Conservation (phyloP, 2,113 vertebrate species). For the Pseudonaja textilis region DNA sequence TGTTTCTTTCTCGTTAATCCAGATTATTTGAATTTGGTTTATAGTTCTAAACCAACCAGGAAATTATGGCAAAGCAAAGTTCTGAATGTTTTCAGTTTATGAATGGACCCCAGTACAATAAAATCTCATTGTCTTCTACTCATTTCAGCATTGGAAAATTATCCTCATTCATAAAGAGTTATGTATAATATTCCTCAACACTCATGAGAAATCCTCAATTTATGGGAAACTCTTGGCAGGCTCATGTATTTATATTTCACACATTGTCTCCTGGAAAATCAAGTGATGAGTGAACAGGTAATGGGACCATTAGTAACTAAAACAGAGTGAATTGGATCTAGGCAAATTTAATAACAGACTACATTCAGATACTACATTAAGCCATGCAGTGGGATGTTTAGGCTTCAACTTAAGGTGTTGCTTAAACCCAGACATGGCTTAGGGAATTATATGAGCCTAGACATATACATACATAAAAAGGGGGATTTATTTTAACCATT, state of each 20-base stretch:
- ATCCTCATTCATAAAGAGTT: neutral
- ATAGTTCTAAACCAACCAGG: neutral
- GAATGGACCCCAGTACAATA: neutral
- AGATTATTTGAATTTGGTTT: constrained; percentile 1
- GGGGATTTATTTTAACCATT: neutral
- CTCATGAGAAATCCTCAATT: neutral
- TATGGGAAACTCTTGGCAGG: neutral
- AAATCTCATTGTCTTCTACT: neutral
- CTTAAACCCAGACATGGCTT: neutral
- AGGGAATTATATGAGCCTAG: neutral
- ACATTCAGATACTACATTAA: neutral
- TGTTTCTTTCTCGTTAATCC: neutral
- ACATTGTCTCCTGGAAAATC: neutral
- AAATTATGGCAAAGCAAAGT: neutral
- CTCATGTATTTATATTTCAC: neutral
- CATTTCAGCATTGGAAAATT: neutral
- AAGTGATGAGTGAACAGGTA: neutral
- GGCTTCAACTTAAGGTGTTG: neutral
- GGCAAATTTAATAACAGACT: neutral
- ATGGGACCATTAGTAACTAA: neutral
- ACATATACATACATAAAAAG: neutral
- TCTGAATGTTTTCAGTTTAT: neutral
- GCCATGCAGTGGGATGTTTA: neutral
- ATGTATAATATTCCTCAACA: neutral
- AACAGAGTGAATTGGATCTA: neutral